Evolutionary conservation across 2,113 vertebrate genomes (phyloP), one percentile per base, ranked within the genome.

Genomic region (Burhinus oedicnemus): DNA sequence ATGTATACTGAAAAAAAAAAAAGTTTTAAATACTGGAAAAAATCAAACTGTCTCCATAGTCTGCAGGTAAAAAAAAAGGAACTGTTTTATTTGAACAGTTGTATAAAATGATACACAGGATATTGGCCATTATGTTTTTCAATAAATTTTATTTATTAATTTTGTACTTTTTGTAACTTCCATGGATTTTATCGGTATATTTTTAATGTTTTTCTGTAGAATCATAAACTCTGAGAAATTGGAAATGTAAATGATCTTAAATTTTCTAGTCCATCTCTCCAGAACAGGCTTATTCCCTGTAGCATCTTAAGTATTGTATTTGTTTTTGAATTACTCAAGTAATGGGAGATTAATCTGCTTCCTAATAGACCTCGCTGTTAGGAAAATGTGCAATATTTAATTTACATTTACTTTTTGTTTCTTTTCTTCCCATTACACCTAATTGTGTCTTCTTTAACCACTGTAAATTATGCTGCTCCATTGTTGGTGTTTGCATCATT

Each of bases 331-430:
- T 97, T 95, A 92, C 77, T 87, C n/a, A 79, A 92, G 92, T 92
- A 97, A 95, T 92, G 83, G 95, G 77, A 95, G 72, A 94, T 94
- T 92, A 96, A 96, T 97, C 80, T 87, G 64, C 62, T 96, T 92
- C 81, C 49, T 93, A 95, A 95, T 87, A 91, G 71, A 91, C n/a
- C 51, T 94, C 1, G 0, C 68, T 87, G 25, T 87, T 93, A 92
- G 80, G 68, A 87, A 93, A 95, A 94, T 86, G 66, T 92, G 84
- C 71, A 83, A 52, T 92, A 77, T 89, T 95, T 84, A 79, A 91
- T 91, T 97, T 95, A 76, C 85, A 60, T 92, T 94, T 92, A 52
- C 62, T 72, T 89, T 87, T 86, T 86, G 17, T 64, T 90, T 60
- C 82, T 87, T 89, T 93, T 96, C 74, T 89, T 96, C 61, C 78